Evolutionary conservation across 2,113 vertebrate genomes (phyloP), one percentile per base, ranked within the genome.

Genomic region (Rhizomys pruinosus): DNA sequence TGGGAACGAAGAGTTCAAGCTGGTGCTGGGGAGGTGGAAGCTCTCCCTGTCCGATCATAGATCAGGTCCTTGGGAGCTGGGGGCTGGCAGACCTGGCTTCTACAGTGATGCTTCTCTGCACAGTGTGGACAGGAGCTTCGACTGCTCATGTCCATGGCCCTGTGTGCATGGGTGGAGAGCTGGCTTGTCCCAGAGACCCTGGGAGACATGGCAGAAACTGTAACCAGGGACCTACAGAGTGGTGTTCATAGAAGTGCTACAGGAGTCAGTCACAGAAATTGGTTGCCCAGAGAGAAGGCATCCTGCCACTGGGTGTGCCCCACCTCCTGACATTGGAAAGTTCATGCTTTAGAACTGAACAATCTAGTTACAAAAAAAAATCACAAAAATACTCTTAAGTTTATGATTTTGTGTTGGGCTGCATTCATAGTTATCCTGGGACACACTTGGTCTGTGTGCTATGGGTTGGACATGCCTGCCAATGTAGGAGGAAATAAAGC

Each of bases 71-170:
- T 37, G 61, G 61, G 9, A 66, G 37, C 4, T 23, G 71, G 32
- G 6, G 20, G 8, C 19, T 0, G 0, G 47, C 47, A 52, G 47
- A 11, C 47, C 47, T 52, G 47, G 29, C 19, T 52, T 4, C 57
- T 11, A 34, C 55, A 34, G 0, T 52, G 39, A 63, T 74, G 37
- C 32, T 4, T 84, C 19, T 64, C 42, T 84, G 29, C 10, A 32
- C 22, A 23, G 5, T n/a, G 3, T 22, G 57, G 32, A 57, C 6
- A n/a, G 76, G 39, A 55, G 44, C 17, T 89, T 74, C 23, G 25
- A 17, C 16, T 64, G 11, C 7, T 69, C 20, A 2, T 27, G 10
- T 23, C 6, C 0, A 4, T 2, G 2, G 66, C 13, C 34, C 22
- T 11, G 25, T 27, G 34, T 1, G 61, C 1, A 2, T n/a, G n/a